Base-by-base conservation (phyloP, 2,888 invertebrate genomes). In the Leptogaster cylindrica region DNA sequence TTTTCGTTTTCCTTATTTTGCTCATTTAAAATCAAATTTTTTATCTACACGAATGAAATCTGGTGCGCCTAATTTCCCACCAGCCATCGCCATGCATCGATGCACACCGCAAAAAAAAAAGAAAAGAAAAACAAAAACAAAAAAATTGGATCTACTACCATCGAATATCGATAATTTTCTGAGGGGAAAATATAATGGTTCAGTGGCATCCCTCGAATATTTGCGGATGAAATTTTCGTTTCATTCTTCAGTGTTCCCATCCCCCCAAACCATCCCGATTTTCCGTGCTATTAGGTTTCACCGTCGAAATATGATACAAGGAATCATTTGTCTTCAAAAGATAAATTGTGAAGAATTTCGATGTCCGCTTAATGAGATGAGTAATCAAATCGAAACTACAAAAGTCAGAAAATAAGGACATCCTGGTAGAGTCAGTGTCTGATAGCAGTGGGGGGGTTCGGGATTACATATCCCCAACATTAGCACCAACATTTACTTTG, bases 381-480 rank as follows among this genome's bases (percentile, higher is more conserved):
- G 61, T 61, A 61, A 61, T 61, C 61, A 61, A 61, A 61, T 61
- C 44, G 61, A 61, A n/a, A 44, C 61, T 44, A 61, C 61, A 61
- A 41, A 61, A 18, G 27, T n/a, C n/a, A n/a, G 41, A 36, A 46
- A 2, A 46, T 2, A 20, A n/a, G 2, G 18, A n/a, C n/a, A n/a
- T n/a, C n/a, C n/a, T n/a, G n/a, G n/a, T n/a, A n/a, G n/a, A n/a
- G n/a, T n/a, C n/a, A 12, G 12, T 18, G 41, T 27, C 48, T 25
- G 48, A 27, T 48, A 48, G 14, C 41, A 48, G 12, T 25, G 48
- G 23, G 14, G n/a, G 48, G 25, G 27, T 48, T 25, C 48, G n/a
- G n/a, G n/a, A n/a, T n/a, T n/a, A n/a, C n/a, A n/a, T n/a, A n/a
- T n/a, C 27, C 41, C 41, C 14, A 16, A 41, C 41, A 41, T 48